Evolutionary conservation across 2,113 vertebrate genomes (phyloP).

Genomic region (Xyrauchen texanus): DNA sequence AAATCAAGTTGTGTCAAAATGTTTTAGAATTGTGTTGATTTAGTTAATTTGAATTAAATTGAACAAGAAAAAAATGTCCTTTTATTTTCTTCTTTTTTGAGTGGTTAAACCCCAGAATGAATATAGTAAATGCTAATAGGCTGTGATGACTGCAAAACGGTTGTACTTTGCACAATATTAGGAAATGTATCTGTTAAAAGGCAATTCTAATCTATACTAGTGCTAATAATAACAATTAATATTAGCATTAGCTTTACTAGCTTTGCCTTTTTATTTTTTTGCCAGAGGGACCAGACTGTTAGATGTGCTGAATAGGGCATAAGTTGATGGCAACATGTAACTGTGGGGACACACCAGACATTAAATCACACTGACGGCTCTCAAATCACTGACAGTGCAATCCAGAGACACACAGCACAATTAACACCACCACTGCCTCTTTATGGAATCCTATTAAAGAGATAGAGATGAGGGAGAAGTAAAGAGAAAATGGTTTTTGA

Average conservation of each 20-base stretch:
- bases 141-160: too few species aligned
- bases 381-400: constrained; percentile 35
- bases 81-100: too few species aligned
- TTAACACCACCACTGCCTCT: constrained; percentile 34
- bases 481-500: constrained; percentile 1
- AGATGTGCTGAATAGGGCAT: constrained; percentile 29
- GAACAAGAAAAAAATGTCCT: too few species aligned
- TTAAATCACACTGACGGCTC: constrained; percentile 37
- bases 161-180: too few species aligned
- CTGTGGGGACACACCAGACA: constrained; percentile 30
- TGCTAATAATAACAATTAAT: neutral
- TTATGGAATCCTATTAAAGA: neutral
- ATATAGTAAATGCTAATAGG: too few species aligned
- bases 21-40: too few species aligned
- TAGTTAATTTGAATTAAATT: too few species aligned
- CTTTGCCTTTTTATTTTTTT: constrained; percentile 9
- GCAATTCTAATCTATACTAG: neutral
- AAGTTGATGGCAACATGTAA: constrained; percentile 25
- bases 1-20: too few species aligned
- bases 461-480: neutral
- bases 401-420: constrained; percentile 23
- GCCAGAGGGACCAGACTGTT: neutral
- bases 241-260: neutral
- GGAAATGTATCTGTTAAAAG: too few species aligned
- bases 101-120: too few species aligned